Evolutionary conservation across 2,113 vertebrate species (phyloP), one percentile per base, ranked within the genome.

Genomic region (Dipodomys stephensi): DNA sequence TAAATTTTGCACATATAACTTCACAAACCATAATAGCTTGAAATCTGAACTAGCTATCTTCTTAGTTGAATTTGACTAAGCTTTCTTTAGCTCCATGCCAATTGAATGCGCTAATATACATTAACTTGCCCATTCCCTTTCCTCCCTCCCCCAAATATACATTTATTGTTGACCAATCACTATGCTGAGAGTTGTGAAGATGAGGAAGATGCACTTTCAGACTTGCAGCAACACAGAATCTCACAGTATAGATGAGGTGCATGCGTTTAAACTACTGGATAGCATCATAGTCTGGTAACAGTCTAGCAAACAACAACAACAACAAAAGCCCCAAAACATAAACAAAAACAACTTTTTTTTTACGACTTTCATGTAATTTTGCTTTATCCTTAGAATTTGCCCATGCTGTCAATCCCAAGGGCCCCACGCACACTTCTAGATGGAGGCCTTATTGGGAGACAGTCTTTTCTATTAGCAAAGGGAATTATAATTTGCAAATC

Each of bases 381-480:
- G 2, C 35, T 8, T 9, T 13, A 18, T 79, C 18, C 81, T 95
- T 87, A 85, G 49, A 95, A 80, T 25, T 89, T 84, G 57, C 2
- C 68, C 39, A 18, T 88, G 62, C 28, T 92, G 67, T 93, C 82
- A 72, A 7, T 73, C 12, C 6, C 35, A 69, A 18, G 44, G 1
- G 16, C 13, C 62, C 64, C 19, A 88, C 79, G 19, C 5, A n/a
- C 65, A 44, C 30, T 88, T 90, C 93, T 90, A 94, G n/a, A n/a
- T 25, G 16, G 88, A 92, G 97, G 91, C 72, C 68, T 96, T 85
- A 83, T 18, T 95, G 88, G 68, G 82, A 73, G 19, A 10, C 82
- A 95, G 88, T 93, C 80, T 84, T 88, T 88, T 95, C 96, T 89
- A 91, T 96, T 93, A 97, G 80, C 30, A 91, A 0, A 67, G 10